These are phyloP conservation scores for Tychaedon coryphoeus DNA, from an alignment of 2,113 vertebrate genomes.

Conservation along the genomic window DNA sequence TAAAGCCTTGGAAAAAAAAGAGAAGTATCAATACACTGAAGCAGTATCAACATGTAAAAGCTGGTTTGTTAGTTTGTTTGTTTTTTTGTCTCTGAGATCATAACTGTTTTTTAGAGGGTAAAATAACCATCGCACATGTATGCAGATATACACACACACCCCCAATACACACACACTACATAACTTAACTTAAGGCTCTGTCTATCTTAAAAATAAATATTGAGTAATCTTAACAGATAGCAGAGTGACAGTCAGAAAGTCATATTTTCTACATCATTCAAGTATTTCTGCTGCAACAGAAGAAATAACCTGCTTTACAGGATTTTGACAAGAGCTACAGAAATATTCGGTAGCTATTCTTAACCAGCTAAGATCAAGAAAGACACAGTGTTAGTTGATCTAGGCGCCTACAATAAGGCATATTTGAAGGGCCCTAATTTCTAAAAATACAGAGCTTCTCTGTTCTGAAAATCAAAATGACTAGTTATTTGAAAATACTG, in stretches of 20 bases:
- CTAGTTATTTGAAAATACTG: neutral
- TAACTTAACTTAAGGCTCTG: neutral
- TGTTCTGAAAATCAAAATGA: neutral
- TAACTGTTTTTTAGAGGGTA: neutral
- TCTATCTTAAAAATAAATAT: neutral
- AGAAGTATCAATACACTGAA: conserved; percentile 19
- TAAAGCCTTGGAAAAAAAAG: conserved; percentile 82
- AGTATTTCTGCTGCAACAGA: neutral
- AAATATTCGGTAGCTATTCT: neutral
- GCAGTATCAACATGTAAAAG: neutral
- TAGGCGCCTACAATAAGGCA: neutral
- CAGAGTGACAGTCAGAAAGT: neutral
- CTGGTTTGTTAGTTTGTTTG: too few species aligned
- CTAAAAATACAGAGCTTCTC: neutral
- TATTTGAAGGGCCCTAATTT: neutral
- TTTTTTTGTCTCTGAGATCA: neutral
- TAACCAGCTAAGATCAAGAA: neutral
- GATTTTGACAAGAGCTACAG: neutral
- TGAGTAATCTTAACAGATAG: neutral
- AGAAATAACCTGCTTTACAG: neutral
- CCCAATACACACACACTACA: neutral
- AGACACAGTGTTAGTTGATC: neutral
- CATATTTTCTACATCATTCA: neutral
- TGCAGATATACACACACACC: neutral
- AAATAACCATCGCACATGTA: neutral